Conservation (phyloP, 1,140 invertebrate species). For the Chlorops oryzae region DNA sequence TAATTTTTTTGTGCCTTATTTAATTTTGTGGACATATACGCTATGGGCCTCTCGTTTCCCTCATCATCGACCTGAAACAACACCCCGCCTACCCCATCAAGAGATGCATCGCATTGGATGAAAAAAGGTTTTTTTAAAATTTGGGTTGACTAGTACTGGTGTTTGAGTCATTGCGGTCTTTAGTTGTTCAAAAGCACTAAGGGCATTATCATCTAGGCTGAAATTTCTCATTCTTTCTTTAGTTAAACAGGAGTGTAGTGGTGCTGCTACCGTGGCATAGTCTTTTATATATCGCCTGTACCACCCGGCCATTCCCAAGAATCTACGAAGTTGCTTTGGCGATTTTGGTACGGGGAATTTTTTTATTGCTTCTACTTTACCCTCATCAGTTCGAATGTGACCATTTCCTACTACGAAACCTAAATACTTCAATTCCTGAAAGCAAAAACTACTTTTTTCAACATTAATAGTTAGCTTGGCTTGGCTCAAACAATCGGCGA, state of each 20-base stretch:
- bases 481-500: conserved; percentile 35
- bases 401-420: conserved; percentile 8
- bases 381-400: conserved; percentile 1
- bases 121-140: conserved; percentile 19
- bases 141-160: conserved; percentile 18
- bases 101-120: conserved; percentile 13
- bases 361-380: conserved; percentile 18
- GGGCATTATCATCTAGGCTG: conserved; percentile 25
- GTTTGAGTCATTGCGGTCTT: conserved; percentile 24
- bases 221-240: not conserved
- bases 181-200: conserved; percentile 30
- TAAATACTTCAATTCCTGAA: conserved; percentile 8
- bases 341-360: conserved; percentile 18
- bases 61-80: conserved; percentile 2
- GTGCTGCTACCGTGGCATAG: not conserved
- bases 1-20: conserved; percentile 12
- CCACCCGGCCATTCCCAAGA: conserved; percentile 9
- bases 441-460: conserved; percentile 16
- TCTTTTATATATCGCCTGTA: conserved; percentile 3
- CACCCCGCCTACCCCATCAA: not conserved
- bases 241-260: conserved; percentile 3
- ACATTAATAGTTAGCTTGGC: conserved; percentile 13
- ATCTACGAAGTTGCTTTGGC: conserved; percentile 15
- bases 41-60: conserved; percentile 7
- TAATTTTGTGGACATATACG: conserved; percentile 21